Evolutionary conservation across 2,888 invertebrate genomes (phyloP).

Genomic region (Lobophora halterata): DNA sequence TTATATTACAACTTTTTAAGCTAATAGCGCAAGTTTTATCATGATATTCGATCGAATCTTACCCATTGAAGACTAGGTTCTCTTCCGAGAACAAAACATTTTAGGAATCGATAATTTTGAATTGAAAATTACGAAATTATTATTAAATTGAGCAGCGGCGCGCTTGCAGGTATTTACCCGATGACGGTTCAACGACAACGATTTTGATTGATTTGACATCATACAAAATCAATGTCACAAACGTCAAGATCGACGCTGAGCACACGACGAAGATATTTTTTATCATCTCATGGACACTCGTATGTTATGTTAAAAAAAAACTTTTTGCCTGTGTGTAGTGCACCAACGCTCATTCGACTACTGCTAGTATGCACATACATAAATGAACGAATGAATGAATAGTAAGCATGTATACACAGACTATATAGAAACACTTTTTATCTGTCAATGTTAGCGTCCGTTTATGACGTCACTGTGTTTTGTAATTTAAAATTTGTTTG

Average conservation of each 20-base stretch:
- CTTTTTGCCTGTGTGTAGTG: background rate
- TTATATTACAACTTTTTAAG: slow-evolving; percentile 29
- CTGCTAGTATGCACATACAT: slow-evolving; percentile 6
- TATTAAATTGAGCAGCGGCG: slow-evolving; percentile 31
- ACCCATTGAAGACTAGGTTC: slow-evolving; percentile 76
- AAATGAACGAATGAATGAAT: slow-evolving; percentile 34
- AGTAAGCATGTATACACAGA: background rate
- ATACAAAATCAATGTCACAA: slow-evolving; percentile 1
- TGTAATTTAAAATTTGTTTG: slow-evolving; percentile 33
- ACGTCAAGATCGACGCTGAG: too few relatives aligned
- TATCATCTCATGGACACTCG: too few relatives aligned
- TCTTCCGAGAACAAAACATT: slow-evolving; percentile 76
- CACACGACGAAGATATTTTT: too few relatives aligned
- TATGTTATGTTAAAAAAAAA: too few relatives aligned
- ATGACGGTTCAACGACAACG: slow-evolving; percentile 34
- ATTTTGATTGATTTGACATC: slow-evolving; percentile 24
- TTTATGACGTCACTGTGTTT: slow-evolving; percentile 42
- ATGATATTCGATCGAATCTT: slow-evolving; percentile 40
- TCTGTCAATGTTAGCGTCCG: slow-evolving; percentile 36
- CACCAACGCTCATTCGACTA: too few relatives aligned
- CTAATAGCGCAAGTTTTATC: slow-evolving; percentile 14
- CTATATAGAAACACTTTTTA: background rate
- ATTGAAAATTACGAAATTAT: slow-evolving; percentile 29
- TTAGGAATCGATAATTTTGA: slow-evolving; percentile 34
- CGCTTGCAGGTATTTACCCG: slow-evolving; percentile 41